These are phyloP conservation scores for Lucinisca nassula DNA, from an alignment of 2,888 invertebrate species.

Conservation along the genomic window DNA sequence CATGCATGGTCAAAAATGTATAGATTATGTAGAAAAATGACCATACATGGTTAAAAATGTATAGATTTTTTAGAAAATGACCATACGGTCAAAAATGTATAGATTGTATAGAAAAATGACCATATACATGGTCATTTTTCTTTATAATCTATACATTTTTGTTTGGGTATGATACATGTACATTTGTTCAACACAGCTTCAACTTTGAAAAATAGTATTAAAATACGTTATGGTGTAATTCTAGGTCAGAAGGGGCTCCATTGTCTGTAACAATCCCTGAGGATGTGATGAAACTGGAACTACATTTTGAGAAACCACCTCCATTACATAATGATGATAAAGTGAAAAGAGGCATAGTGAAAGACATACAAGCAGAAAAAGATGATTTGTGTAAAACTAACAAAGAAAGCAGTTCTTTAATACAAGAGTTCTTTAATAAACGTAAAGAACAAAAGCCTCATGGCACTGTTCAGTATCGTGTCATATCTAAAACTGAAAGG, in stretches of 20 bases:
- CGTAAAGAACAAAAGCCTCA: constrained; percentile 46
- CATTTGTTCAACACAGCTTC: too few relatives aligned
- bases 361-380: constrained; percentile 63
- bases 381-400: constrained; percentile 14
- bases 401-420: background rate
- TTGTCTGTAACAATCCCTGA: constrained; percentile 89
- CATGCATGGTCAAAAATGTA: too few relatives aligned
- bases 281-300: constrained; percentile 94
- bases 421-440: constrained; percentile 41
- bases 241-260: background rate
- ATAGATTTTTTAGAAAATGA: too few relatives aligned
- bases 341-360: constrained; percentile 89
- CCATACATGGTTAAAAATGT: too few relatives aligned
- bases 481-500: constrained; percentile 49
- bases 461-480: constrained; percentile 52
- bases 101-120: too few relatives aligned
- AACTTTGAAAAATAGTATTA: too few relatives aligned
- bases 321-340: constrained; percentile 93
- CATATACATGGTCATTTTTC: too few relatives aligned
- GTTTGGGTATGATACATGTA: too few relatives aligned
- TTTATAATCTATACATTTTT: too few relatives aligned
- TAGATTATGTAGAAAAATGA: too few relatives aligned
- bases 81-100: too few relatives aligned
- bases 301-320: constrained; percentile 94
- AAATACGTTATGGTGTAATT: too few relatives aligned